These are phyloP conservation scores for Rhopalosiphum padi DNA, from an alignment of 1,140 invertebrate species.

Conservation along the genomic window DNA sequence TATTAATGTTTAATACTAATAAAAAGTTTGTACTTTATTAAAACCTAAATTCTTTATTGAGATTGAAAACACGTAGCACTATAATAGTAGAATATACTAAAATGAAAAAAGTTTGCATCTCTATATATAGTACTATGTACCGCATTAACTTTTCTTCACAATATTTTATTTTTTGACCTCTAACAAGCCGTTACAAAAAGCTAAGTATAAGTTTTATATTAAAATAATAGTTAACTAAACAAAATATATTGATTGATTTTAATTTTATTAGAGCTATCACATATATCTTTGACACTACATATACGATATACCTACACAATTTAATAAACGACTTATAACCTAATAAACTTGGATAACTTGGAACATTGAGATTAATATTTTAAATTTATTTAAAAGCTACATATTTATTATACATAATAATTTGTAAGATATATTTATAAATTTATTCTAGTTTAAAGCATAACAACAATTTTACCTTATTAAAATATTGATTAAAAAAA, in stretches of 20 bases:
- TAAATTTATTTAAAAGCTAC: too few species aligned
- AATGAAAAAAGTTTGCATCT: background rate
- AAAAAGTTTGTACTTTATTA: background rate
- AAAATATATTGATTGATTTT: background rate
- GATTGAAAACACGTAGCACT: slow-evolving; percentile 2
- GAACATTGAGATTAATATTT: background rate
- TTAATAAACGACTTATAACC: background rate
- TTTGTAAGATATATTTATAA: too few species aligned
- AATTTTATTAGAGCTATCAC: background rate
- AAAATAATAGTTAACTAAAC: background rate
- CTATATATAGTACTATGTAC: background rate
- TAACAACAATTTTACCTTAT: too few species aligned
- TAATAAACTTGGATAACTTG: background rate
- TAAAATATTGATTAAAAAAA: too few species aligned
- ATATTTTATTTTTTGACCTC: background rate
- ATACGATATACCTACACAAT: background rate
- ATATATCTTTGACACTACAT: background rate
- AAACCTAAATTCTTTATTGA: background rate
- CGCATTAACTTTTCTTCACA: background rate
- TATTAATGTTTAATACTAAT: background rate
- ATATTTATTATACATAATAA: too few species aligned
- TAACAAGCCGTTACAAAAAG: background rate
- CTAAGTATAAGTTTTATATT: background rate
- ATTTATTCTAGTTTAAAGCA: too few species aligned
- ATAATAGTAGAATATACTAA: slow-evolving; percentile 6